A percentile compares a stretch with the other conserved stretches of the same genome.
phyloP scores from a whole-genome alignment of 2,113 vertebrate species.

The Mesitornis unicolor region DNA sequence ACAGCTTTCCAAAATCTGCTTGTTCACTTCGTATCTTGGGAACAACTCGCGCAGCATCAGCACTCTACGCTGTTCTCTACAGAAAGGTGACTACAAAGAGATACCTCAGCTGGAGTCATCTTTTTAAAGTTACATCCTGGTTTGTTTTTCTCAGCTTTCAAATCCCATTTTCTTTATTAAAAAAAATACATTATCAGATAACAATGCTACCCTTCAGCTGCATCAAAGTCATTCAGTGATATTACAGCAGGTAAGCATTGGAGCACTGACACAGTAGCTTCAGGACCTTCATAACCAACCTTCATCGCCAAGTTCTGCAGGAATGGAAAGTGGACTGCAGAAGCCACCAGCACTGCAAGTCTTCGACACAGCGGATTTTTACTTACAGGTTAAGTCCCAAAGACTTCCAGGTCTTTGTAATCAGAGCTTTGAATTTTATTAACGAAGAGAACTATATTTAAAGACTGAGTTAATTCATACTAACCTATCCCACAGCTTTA shows the following conservation, averaged over 20 bases:
- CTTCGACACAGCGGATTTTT: background rate
- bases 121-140: background rate
- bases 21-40: accelerated
- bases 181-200: background rate
- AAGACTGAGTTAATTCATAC: background rate
- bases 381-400: background rate
- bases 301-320: accelerated
- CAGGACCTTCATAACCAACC: background rate
- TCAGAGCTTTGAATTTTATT: background rate
- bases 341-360: no score
- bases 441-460: background rate
- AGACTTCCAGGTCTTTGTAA: background rate
- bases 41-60: background rate
- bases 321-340: accelerated
- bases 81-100: background rate
- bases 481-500: no score
- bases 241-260: no score
- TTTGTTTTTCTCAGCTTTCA: background rate
- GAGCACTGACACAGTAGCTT: background rate
- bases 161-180: background rate
- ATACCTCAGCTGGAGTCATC: accelerated
- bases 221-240: accelerated
- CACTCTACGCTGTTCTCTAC: no score
- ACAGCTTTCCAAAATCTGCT: no score
- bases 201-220: background rate